A percentile compares a stretch with the other conserved stretches of the same genome.
Conservation (phyloP, 2,797 vertebrate genomes). For the Arremon brunneinucha region DNA sequence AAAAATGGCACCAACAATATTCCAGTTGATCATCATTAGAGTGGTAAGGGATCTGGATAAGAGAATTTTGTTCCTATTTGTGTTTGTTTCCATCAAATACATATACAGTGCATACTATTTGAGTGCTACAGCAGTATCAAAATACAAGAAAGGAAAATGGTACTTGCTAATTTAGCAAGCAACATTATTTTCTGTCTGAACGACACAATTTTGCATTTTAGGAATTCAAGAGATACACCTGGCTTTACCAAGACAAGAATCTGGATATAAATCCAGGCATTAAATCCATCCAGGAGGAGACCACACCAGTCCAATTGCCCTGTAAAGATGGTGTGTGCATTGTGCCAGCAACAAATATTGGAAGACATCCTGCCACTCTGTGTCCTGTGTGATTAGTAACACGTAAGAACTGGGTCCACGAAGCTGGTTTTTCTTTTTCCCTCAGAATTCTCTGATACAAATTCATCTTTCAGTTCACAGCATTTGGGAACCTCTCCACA, state of each 20-base stretch:
- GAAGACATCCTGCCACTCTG: neutral
- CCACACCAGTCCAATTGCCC: neutral
- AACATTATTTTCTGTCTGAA: neutral
- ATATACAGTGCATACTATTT: neutral
- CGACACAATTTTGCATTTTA: neutral
- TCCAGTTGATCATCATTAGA: neutral
- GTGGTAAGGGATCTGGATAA: neutral
- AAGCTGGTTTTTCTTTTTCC: neutral
- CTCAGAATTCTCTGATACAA: neutral
- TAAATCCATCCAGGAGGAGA: slow-evolving; percentile 23
- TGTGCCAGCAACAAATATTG: neutral
- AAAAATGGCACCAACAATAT: neutral
- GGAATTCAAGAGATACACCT: neutral
- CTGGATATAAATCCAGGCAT: neutral
- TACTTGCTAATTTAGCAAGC: neutral
- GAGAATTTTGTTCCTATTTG: neutral
- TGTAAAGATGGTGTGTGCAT: neutral
- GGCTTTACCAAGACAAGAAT: neutral
- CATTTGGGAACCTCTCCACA: neutral
- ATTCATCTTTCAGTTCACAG: neutral
- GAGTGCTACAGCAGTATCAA: neutral
- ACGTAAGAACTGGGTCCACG: neutral
- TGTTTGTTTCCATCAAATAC: neutral
- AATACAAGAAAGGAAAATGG: neutral
- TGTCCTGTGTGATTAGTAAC: neutral